Percentiles rank a stretch among this genome's conserved stretches.
Conservation (phyloP, 2,888 invertebrate genomes). For the Plagodis dolabraria region DNA sequence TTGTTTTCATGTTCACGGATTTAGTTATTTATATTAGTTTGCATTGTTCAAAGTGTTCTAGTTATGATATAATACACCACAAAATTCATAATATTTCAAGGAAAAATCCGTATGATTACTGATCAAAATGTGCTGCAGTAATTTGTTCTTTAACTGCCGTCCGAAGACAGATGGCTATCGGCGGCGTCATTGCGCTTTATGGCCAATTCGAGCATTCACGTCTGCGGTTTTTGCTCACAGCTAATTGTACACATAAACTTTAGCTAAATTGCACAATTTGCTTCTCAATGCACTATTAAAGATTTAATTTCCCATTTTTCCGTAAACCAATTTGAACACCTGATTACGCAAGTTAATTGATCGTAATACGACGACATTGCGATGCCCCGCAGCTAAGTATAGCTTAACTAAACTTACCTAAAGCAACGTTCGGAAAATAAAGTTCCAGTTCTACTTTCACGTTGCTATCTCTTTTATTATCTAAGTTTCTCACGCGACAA, state of each 20-base stretch:
- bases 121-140: conserved; percentile 40
- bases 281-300: conserved; percentile 47
- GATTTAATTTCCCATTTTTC: conserved; percentile 49
- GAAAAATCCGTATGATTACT: conserved; percentile 38
- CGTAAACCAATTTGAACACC: conserved; percentile 52
- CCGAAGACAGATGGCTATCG: conserved; percentile 56
- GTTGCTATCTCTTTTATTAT: conserved; percentile 49
- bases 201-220: conserved; percentile 52
- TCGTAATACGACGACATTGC: conserved; percentile 37
- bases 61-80: neutral
- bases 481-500: conserved; percentile 73
- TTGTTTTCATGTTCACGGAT: conserved; percentile 9
- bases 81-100: neutral
- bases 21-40: neutral
- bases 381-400: conserved; percentile 39
- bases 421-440: conserved; percentile 41
- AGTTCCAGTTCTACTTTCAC: conserved; percentile 56
- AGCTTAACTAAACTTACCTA: conserved; percentile 40
- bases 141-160: conserved; percentile 28
- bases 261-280: conserved; percentile 69
- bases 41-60: neutral
- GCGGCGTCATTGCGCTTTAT: conserved; percentile 59
- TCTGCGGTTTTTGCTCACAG: conserved; percentile 59
- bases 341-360: conserved; percentile 48
- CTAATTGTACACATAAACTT: conserved; percentile 69